Base-by-base conservation (phyloP, 1,140 invertebrate genomes). In the Achroia grisella region DNA sequence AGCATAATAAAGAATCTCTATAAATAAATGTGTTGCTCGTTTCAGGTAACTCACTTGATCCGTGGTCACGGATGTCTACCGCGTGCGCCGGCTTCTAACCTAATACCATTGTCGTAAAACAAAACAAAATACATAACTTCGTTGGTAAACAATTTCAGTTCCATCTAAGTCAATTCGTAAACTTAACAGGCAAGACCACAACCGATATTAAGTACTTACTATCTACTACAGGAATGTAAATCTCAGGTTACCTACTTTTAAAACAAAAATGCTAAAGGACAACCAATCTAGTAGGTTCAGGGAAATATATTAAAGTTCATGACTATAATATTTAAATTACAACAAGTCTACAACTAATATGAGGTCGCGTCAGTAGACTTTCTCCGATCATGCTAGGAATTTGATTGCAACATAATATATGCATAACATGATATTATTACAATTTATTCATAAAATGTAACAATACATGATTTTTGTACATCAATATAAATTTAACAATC, bases 181-280 rank as follows among this genome's bases (percentile, higher is more conserved):
- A 85, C 77, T 84, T 81, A 86, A 83, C 79, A 87, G 86, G 86
- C 86, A 87, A 87, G 86, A 86, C 84, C 86, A 87, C 86, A 87
- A 87, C 86, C 86, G 82, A 86, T 84, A 86, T 82, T 86, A 87
- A 86, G 86, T 87, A 87, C 82, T 86, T 87, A 86, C 54, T 58
- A 69, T 56, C 81, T 86, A n/a, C n/a, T n/a, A 87, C 71, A 83
- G 86, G 86, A 87, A 86, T 86, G 81, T 78, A 66, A 70, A 73
- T 71, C 59, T 76, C 63, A 68, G 57, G 49, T 67, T 56, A 51
- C 49, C 53, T 67, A 37, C 45, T 45, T 30, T 51, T 47, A 54
- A 49, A 54, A 48, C 36, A 59, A 56, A 42, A 66, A 59, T 61
- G 56, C 52, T 66, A 65, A 46, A 56, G 55, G 61, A 46, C 50